phyloP scores from a whole-genome alignment of 2,113 vertebrate species.

The Ranitomeya variabilis region DNA sequence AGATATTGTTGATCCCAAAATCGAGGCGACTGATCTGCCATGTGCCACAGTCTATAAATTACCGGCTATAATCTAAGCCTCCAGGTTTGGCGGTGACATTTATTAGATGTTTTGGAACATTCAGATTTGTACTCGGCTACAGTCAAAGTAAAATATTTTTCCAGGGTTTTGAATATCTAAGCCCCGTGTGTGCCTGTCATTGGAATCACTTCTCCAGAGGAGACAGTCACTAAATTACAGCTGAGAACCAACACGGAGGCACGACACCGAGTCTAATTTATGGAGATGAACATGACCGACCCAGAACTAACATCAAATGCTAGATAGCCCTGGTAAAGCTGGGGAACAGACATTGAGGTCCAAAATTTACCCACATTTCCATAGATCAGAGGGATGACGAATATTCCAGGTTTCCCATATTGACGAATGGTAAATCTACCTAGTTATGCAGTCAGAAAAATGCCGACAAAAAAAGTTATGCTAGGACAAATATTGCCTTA shows the following conservation, averaged over 20 bases:
- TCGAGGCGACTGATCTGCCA: neutral
- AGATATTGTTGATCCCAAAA: neutral
- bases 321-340: neutral
- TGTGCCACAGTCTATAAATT: conserved; percentile 21
- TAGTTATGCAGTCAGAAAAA: too few species aligned
- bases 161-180: conserved; percentile 27
- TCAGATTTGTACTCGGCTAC: conserved; percentile 7
- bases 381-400: neutral
- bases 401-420: neutral
- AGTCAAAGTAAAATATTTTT: conserved; percentile 35
- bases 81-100: neutral
- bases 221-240: conserved; percentile 12
- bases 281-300: neutral
- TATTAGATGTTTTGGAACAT: conserved; percentile 45
- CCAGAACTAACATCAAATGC: neutral
- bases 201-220: neutral
- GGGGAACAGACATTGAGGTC: too few species aligned
- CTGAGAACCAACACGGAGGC: neutral
- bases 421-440: too few species aligned
- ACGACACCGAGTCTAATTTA: neutral
- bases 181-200: neutral
- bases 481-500: too few species aligned
- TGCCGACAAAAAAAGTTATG: too few species aligned
- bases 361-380: too few species aligned
- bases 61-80: neutral